Evolutionary conservation across 2,113 vertebrate species (phyloP), one percentile per base, ranked within the genome.

Genomic region (Rhagologus leucostigma): DNA sequence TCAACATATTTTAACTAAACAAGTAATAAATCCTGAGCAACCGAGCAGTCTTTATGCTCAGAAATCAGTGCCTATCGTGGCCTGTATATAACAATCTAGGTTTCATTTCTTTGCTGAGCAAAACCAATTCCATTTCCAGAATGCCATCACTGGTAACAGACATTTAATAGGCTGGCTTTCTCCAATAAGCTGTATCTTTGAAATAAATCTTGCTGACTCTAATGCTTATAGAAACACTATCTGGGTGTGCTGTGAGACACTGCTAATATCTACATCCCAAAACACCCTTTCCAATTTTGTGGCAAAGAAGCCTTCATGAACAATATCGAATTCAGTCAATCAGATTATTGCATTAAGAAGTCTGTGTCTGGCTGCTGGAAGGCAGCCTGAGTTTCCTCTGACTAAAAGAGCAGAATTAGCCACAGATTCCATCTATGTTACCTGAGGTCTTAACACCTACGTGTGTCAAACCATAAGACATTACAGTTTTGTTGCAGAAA

Each of bases 181-280:
- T 84, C 69, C 56, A 52, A 15, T 70, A 67, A 83, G 49, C 87
- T 80, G 3, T 47, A 71, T 44, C 78, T 86, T 73, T 17, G 44
- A 83, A 89, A 85, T 91, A 92, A 96, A 92, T 90, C 94, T 91
- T 75, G 49, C 74, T 77, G 77, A 85, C 74, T 91, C 67, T 91
- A 92, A 93, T 87, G 67, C 56, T 87, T 84, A 77, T 29, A 79
- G 82, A 81, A 91, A 84, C 65, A 87, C 59, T 63, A 87, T 64
- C 64, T 79, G 57, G 16, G 67, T 55, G 26, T 81, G 63, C 76
- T 76, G 65, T 21, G 37, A 84, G 55, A 87, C 91, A 84, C 71
- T 94, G 86, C 56, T 70, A 87, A 70, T 68, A 84, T 44, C 64
- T 73, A 63, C 42, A 87, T 62, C 47, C 70, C 85, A 78, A 92